Percentiles rank a stretch among this genome's conserved stretches.
phyloP scores from a whole-genome alignment of 2,888 invertebrate species.

The Strigamia crassipes region DNA sequence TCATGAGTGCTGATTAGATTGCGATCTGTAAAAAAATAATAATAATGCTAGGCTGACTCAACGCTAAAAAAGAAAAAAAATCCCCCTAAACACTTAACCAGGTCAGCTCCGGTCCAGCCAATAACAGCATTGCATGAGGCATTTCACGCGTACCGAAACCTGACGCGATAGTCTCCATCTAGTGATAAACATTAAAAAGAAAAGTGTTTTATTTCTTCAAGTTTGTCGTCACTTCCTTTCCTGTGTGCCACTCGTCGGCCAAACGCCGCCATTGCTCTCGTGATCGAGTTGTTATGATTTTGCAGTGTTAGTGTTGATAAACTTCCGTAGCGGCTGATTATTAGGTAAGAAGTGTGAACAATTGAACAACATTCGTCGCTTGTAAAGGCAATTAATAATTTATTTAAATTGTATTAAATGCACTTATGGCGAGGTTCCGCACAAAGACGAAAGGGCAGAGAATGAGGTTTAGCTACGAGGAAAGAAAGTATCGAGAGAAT shows the following conservation, averaged over 20 bases:
- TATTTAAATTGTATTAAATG: not conserved
- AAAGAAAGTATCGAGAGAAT: not conserved
- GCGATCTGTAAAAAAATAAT: too few relatives aligned
- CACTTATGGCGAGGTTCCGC: not conserved
- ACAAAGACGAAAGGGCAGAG: not conserved
- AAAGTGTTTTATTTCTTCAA: too few relatives aligned
- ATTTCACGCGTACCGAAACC: too few relatives aligned
- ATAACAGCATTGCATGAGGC: too few relatives aligned
- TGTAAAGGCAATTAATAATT: not conserved
- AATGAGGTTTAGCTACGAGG: not conserved
- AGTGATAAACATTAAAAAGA: too few relatives aligned
- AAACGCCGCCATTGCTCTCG: conserved; percentile 3
- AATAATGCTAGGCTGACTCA: too few relatives aligned
- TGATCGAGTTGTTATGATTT: conserved; percentile 3
- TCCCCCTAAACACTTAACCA: too few relatives aligned
- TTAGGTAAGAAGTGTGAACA: not conserved
- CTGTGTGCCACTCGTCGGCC: not conserved
- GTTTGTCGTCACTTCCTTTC: not conserved
- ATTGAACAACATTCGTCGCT: not conserved
- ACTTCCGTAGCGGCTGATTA: not conserved
- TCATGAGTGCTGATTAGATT: too few relatives aligned
- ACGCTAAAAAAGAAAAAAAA: too few relatives aligned
- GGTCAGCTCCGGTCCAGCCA: too few relatives aligned
- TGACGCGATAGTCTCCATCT: too few relatives aligned
- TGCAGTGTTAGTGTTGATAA: not conserved